Evolutionary conservation across 2,113 vertebrate species (phyloP), one percentile per base, ranked within the genome.

Genomic region (Cricetomys ansorgei): DNA sequence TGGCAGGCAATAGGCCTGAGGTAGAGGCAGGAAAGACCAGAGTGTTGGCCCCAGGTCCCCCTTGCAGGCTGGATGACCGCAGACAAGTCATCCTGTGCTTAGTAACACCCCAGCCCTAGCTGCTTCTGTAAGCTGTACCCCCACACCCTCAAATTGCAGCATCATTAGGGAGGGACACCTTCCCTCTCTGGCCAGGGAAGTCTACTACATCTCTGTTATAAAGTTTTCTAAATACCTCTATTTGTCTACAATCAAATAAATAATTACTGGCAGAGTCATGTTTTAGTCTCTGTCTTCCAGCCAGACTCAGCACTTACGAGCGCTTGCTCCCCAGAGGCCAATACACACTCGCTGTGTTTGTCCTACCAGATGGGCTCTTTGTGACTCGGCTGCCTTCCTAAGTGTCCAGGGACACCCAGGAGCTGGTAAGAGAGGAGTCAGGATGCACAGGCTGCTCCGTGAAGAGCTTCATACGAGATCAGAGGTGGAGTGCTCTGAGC

Each of bases 161-260:
- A 13, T 91, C 40, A 1, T 40, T 83, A 15, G 40, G 55, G 53
- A 45, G 55, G 53, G 70, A 73, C n/a, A 72, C 43, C 31, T 73
- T 70, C 37, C 57, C 25, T 85, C 43, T 50, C 91, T 87, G 45
- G n/a, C 27, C 37, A 53, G 76, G 27, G 76, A 80, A 23, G 31
- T 72, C n/a, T n/a, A 59, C 9, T 7, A 77, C 57, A 50, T 92
- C 27, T 50, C 50, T 85, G 48, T 43, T 73, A 65, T 8, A 89
- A 89, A 87, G 23, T 40, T 85, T 65, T 88, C 85, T 23, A 83
- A 80, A 29, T 80, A 67, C 27, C 57, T 92, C 2, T 57, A 16
- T 34, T 81, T 55, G 40, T 94, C 59, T 53, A 72, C 57, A 85
- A 92, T 69, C 37, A 29, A 17, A 95, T 64, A 80, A 95, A 43